Evolutionary conservation across 1,140 invertebrate species (phyloP).

Genomic region (Lucilia cuprina): DNA sequence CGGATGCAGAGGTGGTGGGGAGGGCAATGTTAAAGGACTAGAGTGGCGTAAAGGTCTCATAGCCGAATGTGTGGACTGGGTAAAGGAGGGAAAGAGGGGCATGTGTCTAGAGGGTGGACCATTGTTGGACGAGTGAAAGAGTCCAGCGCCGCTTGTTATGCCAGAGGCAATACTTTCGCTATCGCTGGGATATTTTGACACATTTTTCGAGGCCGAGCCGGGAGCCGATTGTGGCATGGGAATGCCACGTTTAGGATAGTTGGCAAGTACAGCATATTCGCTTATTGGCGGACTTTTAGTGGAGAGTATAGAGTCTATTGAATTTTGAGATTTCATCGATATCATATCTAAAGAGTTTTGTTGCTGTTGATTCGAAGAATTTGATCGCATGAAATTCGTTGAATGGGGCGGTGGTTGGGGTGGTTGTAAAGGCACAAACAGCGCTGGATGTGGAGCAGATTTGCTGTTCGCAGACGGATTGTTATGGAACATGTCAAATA

Average conservation of each 20-base stretch:
- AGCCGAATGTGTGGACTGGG: slow-evolving; percentile 40
- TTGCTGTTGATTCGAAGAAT: slow-evolving; percentile 40
- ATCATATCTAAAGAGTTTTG: slow-evolving; percentile 51
- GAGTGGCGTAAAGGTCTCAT: slow-evolving; percentile 62
- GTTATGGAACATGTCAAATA: slow-evolving; percentile 55
- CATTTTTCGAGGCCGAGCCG: slow-evolving; percentile 65
- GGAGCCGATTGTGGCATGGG: slow-evolving; percentile 53
- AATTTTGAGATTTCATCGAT: slow-evolving; percentile 61
- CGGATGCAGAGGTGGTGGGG: slow-evolving; percentile 48
- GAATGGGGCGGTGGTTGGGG: slow-evolving; percentile 39
- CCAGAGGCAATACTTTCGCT: slow-evolving; percentile 69
- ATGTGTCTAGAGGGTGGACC: slow-evolving; percentile 48
- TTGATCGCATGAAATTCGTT: slow-evolving; percentile 35
- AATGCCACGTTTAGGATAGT: slow-evolving; percentile 49
- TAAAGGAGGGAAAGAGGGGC: slow-evolving; percentile 56
- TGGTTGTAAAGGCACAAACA: slow-evolving; percentile 49
- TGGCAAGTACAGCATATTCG: slow-evolving; percentile 45
- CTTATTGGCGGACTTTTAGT: slow-evolving; percentile 58
- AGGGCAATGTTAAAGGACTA: slow-evolving; percentile 67
- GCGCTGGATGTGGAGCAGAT: slow-evolving; percentile 43
- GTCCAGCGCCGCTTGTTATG: slow-evolving; percentile 44
- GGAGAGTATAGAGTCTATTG: slow-evolving; percentile 59
- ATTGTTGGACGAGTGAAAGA: slow-evolving; percentile 38
- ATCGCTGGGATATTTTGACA: slow-evolving; percentile 69
- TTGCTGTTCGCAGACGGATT: slow-evolving; percentile 40